A percentile compares a stretch with the other conserved stretches of the same genome.
These are phyloP conservation scores for Chelmon rostratus DNA, from an alignment of 2,797 vertebrate species.

Conservation along the genomic window DNA sequence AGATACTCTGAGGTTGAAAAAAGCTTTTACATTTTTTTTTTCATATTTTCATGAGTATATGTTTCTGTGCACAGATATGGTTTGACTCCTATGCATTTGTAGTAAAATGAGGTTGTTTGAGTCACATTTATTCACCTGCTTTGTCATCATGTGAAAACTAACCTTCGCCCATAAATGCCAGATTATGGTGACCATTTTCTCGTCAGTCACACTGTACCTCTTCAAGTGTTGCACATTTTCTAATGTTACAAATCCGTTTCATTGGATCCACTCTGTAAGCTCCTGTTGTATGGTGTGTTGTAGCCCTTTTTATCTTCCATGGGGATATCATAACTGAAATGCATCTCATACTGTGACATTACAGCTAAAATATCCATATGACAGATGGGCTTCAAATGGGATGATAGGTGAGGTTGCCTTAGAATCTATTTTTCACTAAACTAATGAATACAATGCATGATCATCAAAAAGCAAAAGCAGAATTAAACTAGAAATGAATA, in stretches of 20 bases:
- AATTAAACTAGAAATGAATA: conserved; percentile 8
- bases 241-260: conserved; percentile 11
- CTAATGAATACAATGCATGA: conserved; percentile 23
- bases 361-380: conserved; percentile 15
- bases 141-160: conserved; percentile 11
- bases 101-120: background rate
- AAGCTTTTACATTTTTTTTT: background rate
- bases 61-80: background rate
- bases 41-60: background rate
- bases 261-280: conserved; percentile 19
- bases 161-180: background rate
- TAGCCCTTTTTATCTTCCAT: conserved; percentile 1
- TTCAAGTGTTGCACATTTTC: conserved; percentile 17
- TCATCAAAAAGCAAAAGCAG: conserved; percentile 7
- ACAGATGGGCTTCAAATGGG: conserved; percentile 10
- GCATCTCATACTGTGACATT: conserved; percentile 35
- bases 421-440: conserved; percentile 17
- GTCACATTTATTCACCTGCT: conserved; percentile 11
- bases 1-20: background rate
- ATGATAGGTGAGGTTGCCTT: conserved; percentile 1
- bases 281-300: conserved; percentile 17
- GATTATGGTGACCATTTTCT: background rate
- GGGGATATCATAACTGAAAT: conserved; percentile 19
- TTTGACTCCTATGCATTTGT: conserved; percentile 2
- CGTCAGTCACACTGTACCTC: background rate